Base-by-base conservation (phyloP, 1,140 invertebrate genomes). In the Leptoteleia sp. region DNA sequence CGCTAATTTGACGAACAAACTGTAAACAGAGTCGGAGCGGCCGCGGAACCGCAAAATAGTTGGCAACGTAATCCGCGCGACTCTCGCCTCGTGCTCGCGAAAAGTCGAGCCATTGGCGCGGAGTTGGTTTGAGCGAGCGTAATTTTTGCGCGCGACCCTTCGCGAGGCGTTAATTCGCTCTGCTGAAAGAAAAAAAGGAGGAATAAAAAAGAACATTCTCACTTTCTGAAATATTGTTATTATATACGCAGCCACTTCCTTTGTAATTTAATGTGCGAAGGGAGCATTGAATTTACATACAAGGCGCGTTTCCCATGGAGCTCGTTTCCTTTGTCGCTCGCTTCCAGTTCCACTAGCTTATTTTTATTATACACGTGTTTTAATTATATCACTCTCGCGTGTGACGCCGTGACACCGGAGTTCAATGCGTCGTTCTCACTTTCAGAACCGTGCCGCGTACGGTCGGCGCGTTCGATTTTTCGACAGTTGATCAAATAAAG, bases 231-330 rank as follows among this genome's bases (percentile, higher is more conserved):
- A 61, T 62, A 76, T 62, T 62, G 73, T 76, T 25, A 6, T 76
- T 76, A 76, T 70, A 64, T 52, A 48, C 68, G 31, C 25, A 70
- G 70, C 52, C 64, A 75, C 70, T 79, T 75, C 76, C 70, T 73
- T 62, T 57, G 40, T 70, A 73, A 67, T 59, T 68, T 57, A 73
- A 75, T 59, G 59, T 65, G 52, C 13, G 62, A 75, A 79, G 64
- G 59, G 61, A 79, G 70, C 57, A 59, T 52, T 45, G 57, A 38
- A 79, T 79, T 71, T 71, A 73, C 77, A 79, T 79, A 79, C 71
- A 79, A 79, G 52, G 37, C 61, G 47, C 64, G 71, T 59, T 79
- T 79, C 76, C 55, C 76, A 79, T 64, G 62, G 25, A 68, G 55
- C 70, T 43, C 64, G 50, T 62, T 75, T 72, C 70, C 70, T 79